These are phyloP conservation scores for Xenotilapia leptura DNA, from an alignment of 2,113 vertebrate genomes.

Conservation along the genomic window DNA sequence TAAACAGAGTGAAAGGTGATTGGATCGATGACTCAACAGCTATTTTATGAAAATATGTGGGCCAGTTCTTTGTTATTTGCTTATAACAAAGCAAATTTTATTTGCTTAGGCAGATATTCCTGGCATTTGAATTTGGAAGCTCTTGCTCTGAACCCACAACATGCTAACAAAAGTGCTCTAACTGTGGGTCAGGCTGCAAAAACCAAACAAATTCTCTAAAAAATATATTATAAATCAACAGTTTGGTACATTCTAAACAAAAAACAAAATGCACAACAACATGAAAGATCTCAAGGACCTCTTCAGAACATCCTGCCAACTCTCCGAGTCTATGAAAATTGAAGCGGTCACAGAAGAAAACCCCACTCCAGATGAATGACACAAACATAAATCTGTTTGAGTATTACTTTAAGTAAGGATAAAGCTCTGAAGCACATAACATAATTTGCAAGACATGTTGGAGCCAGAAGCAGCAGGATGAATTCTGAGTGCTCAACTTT, in stretches of 20 bases:
- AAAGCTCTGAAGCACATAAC: neutral
- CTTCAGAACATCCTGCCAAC: neutral
- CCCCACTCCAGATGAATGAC: neutral
- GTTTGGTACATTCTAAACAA: neutral
- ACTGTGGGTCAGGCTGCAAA: neutral
- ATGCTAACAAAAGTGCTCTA: neutral
- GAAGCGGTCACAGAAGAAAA: neutral
- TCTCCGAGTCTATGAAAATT: neutral
- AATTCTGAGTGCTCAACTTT: neutral
- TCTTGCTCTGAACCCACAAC: neutral
- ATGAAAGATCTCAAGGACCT: neutral
- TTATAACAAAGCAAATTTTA: neutral
- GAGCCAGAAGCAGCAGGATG: neutral
- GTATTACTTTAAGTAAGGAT: neutral
- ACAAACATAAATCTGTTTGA: neutral
- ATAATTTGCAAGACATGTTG: neutral
- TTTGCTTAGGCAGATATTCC: neutral
- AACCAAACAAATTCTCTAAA: neutral
- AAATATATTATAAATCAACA: neutral
- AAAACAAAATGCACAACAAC: neutral
- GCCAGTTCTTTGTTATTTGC: neutral
- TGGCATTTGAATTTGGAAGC: neutral
- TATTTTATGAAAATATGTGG: neutral
- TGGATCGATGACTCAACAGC: neutral
- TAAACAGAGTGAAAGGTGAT: neutral